A percentile compares a stretch with the other conserved stretches of the same genome.
These are phyloP conservation scores for Cryptoblepharus egeriae DNA, from an alignment of 2,797 vertebrate species.

Conservation along the genomic window DNA sequence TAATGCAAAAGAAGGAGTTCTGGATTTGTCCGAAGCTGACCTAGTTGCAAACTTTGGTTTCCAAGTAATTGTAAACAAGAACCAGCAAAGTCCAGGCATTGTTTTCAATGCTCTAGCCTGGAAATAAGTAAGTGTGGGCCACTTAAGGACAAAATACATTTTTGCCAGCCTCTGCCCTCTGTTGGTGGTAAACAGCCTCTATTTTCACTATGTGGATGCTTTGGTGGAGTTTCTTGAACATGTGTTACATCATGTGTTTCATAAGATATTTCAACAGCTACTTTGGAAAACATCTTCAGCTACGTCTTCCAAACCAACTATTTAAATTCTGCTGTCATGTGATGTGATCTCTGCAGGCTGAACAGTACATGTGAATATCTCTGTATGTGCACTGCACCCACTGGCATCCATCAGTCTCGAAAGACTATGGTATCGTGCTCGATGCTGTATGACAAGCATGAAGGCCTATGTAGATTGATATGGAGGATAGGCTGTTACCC, in stretches of 20 bases:
- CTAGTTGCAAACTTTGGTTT: neutral
- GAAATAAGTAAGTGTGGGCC: neutral
- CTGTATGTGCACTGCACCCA: too few species aligned
- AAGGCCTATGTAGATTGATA: too few species aligned
- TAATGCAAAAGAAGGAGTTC: neutral
- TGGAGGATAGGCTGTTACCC: too few species aligned
- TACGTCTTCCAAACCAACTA: neutral
- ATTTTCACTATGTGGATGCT: too few species aligned
- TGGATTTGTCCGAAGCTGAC: rapidly evolving
- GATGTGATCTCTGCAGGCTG: neutral
- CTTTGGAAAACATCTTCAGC: neutral
- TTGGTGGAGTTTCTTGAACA: neutral
- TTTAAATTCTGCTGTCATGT: neutral
- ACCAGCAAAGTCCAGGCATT: neutral
- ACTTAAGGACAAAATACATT: constrained; percentile 26
- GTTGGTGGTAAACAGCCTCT: neutral
- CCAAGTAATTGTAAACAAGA: neutral
- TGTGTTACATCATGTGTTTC: too few species aligned
- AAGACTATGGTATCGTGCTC: too few species aligned
- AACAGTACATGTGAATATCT: neutral
- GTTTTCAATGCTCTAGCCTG: constrained; percentile 13
- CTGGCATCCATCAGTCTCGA: too few species aligned
- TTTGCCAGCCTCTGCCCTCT: constrained; percentile 55
- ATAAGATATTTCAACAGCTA: neutral
- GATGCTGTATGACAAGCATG: too few species aligned